Conservation (phyloP, 1,140 invertebrate species). For the Solen grandis region DNA sequence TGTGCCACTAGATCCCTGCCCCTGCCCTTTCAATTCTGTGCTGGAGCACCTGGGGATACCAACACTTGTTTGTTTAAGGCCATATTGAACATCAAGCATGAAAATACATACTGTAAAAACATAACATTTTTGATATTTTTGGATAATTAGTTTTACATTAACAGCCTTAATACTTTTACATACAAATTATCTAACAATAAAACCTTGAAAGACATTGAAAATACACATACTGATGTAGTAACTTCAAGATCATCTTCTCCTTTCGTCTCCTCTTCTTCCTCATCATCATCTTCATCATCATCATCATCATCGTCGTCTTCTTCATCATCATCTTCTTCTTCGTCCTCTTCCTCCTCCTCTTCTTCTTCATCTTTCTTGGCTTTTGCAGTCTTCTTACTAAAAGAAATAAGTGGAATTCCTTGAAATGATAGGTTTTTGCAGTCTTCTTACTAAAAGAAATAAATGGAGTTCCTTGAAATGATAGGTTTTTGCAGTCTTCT, state of each 20-base stretch:
- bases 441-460: constrained; percentile 16
- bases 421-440: background rate
- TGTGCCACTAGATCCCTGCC: no score
- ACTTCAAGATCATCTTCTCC: constrained; percentile 51
- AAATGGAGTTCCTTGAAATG: no score
- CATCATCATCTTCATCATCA: constrained; percentile 57
- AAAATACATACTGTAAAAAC: no score
- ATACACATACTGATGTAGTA: constrained; percentile 31
- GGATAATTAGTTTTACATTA: no score
- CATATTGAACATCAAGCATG: no score
- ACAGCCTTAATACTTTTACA: no score
- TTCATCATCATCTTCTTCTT: constrained; percentile 45
- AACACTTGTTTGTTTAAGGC: no score
- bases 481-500: background rate
- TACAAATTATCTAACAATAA: no score
- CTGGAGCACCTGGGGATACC: no score
- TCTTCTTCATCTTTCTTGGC: constrained; percentile 25
- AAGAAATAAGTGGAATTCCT: background rate
- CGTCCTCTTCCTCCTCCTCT: constrained; percentile 32
- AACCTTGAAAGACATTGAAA: background rate
- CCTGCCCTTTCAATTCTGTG: no score
- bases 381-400: constrained; percentile 14
- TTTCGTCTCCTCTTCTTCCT: constrained; percentile 53
- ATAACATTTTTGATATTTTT: no score
- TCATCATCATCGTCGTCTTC: constrained; percentile 52